phyloP scores from a whole-genome alignment of 2,888 invertebrate genomes.

The Polylopha cassiicola region DNA sequence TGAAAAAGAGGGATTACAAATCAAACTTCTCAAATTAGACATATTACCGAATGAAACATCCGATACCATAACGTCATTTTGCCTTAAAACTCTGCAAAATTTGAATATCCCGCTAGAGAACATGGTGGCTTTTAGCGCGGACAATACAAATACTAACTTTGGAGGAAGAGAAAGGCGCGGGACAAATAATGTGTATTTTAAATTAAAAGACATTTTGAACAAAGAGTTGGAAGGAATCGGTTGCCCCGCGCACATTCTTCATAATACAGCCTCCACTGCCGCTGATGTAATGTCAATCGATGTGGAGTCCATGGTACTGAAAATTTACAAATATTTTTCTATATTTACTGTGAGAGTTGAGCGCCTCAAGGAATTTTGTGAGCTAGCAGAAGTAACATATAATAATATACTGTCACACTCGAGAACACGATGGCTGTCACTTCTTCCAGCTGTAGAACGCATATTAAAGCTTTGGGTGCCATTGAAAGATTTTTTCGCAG shows the following conservation, averaged over 20 bases:
- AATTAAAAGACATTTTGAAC: background rate
- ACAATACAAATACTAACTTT: too few species aligned
- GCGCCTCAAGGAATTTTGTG: background rate
- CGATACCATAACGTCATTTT: constrained; percentile 3
- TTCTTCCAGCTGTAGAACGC: background rate
- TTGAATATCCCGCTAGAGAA: constrained; percentile 1
- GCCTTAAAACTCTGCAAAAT: constrained; percentile 1
- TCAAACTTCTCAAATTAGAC: constrained; percentile 2
- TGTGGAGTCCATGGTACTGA: background rate
- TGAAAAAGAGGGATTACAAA: constrained; percentile 5
- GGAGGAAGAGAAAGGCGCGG: background rate
- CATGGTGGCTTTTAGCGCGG: background rate
- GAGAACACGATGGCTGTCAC: constrained; percentile 10
- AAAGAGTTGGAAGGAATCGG: constrained; percentile 8
- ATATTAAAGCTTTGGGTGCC: constrained; percentile 5
- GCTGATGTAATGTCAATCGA: background rate
- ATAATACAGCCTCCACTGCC: constrained; percentile 1
- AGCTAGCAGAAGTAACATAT: background rate
- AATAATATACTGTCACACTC: constrained; percentile 1
- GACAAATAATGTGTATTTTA: constrained; percentile 3
- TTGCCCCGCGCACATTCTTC: constrained; percentile 8
- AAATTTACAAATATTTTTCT: background rate
- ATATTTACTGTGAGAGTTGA: background rate
- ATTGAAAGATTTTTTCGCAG: constrained; percentile 12
- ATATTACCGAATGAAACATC: constrained; percentile 7